Base-by-base conservation (phyloP, 92 coral and sea anemone genomes). In the Diadumene lineata region DNA sequence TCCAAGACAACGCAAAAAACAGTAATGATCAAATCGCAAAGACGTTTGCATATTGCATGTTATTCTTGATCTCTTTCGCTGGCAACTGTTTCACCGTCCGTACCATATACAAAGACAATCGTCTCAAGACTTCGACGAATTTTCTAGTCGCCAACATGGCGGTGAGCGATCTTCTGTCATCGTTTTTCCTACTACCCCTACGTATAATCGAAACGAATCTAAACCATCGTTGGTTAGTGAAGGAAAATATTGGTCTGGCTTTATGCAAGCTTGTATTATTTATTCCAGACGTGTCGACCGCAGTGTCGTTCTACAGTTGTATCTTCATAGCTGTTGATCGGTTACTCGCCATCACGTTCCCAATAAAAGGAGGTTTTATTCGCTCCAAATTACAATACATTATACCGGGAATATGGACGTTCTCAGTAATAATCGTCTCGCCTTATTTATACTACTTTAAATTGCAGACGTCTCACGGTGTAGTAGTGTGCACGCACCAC, bases 321-420 rank as follows among this genome's bases (percentile, higher is more conserved):
- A 28, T 76, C 18, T 76, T 76, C 61, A 76, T 76, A 0, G 81
- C 81, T 48, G 17, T 63, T 7, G 80, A 75, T 50, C 56, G 80
- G 17, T 63, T 34, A 34, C 63, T 26, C 57, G 70, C 60, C 11
- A 71, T 75, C 29, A 31, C 64, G 24, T 32, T 60, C 30, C 80
- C 80, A 19, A 43, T 38, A 33, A 50, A 31, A 75, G 70, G 80
- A 63, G 44, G 75, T 22, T 70, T 70, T n/a, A 70, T 62, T 30
- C 46, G 64, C 19, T 17, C 64, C 1, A 27, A 31, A 70, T 64
- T 70, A 32, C 46, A 53, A 34, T 70, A 1, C 64, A 70, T 70
- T 30, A 70, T 70, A 27, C 62, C 64, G 21, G 75, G 75, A 34
- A 70, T 70, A 1, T 70, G 75, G 75, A 31, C 32, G n/a, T 70